Base-by-base conservation (phyloP, 2,797 vertebrate species). In the Zenarchopterus dispar region DNA sequence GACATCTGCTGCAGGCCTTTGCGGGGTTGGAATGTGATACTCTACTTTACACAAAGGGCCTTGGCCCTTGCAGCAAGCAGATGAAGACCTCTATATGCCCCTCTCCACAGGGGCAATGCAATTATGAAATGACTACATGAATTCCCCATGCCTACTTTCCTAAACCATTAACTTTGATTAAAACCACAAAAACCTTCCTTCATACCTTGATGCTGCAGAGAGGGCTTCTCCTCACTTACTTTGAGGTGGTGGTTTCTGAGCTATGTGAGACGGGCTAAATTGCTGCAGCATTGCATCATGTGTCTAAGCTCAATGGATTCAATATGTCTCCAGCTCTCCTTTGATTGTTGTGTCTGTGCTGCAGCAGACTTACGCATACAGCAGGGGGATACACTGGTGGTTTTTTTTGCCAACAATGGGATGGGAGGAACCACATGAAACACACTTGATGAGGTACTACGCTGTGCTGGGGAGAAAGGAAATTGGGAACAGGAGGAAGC, bases 1-100 rank as follows among this genome's bases (percentile, higher is more conserved):
- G 93, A 94, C 93, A 94, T 93, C 91, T 93, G 93, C 91, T 92
- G 86, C 89, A 89, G 89, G 89, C 83, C 84, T 88, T 89, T 66
- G 77, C 85, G 80, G 87, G 82, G 90, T 54, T 91, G 93, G 92
- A 94, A 94, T 92, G 90, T 89, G 92, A 94, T 93, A 92, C 90
- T 88, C 81, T 88, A 77, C 86, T 87, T 87, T 84, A 89, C 87
- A 92, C 90, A 91, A 92, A 92, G 81, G 84, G 76, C 83, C 80
- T 80, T 70, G 84, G 88, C 85, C 85, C 81, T 74, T 78, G 82
- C 78, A 84, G 65, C 69, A 85, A 78, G 73, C 89, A 76, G 80
- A 78, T 75, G 80, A 75, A 84, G 80, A 85, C 84, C 85, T 88
- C 85, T 72, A 54, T 53, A 64, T 80, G 78, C 79, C 82, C 77